phyloP scores from a whole-genome alignment of 2,888 invertebrate genomes.

The Eristalis tenax region DNA sequence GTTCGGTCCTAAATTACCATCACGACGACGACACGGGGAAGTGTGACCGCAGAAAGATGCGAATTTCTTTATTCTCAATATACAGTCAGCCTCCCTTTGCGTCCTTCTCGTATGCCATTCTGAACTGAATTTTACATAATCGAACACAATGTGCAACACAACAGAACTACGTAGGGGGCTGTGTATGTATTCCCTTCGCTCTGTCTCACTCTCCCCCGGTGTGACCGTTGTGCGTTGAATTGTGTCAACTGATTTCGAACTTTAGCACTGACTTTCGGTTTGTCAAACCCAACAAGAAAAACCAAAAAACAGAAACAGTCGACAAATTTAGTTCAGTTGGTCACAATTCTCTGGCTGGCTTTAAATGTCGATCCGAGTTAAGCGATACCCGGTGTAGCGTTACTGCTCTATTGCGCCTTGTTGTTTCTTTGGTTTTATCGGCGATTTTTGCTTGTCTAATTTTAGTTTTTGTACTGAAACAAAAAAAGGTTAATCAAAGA shows the following conservation, averaged over 20 bases:
- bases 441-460: too few species aligned
- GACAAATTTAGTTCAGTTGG: conserved; percentile 15
- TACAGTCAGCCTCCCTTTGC: neutral
- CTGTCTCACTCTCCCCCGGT: neutral
- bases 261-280: conserved; percentile 15
- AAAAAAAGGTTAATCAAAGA: too few species aligned
- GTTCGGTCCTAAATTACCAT: conserved; percentile 30
- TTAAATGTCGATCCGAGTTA: neutral
- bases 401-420: neutral
- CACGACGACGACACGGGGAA: neutral
- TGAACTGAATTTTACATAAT: conserved; percentile 2
- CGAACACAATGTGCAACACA: neutral
- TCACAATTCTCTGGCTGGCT: neutral
- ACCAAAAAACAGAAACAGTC: neutral
- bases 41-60: neutral
- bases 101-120: neutral
- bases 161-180: neutral
- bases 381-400: neutral
- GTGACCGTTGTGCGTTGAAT: conserved; percentile 5
- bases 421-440: neutral
- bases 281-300: neutral
- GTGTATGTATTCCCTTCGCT: neutral
- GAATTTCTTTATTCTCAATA: neutral
- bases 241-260: conserved; percentile 41
- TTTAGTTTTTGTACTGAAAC: too few species aligned